Conservation (phyloP, 2,113 vertebrate species). For the Petrocephalus microphthalmus region DNA sequence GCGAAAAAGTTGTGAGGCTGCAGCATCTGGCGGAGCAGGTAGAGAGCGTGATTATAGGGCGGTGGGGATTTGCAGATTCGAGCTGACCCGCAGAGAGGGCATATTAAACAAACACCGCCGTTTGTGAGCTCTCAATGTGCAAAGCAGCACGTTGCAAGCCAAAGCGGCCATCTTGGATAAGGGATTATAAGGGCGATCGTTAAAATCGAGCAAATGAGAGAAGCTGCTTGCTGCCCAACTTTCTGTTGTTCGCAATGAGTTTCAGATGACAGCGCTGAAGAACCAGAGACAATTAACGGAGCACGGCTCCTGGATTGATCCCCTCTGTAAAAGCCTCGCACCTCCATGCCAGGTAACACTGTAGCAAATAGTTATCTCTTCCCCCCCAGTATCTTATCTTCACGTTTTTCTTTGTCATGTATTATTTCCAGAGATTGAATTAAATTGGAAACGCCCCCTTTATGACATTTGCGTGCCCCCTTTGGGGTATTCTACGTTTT, state of each 20-base stretch:
- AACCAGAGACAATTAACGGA: slow-evolving; percentile 64
- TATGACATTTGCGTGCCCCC: neutral
- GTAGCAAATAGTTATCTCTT: neutral
- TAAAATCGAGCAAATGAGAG: slow-evolving; percentile 78
- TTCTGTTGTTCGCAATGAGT: slow-evolving; percentile 80
- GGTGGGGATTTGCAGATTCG: slow-evolving; percentile 76
- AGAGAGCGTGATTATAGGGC: too few species aligned
- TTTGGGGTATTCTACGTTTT: neutral
- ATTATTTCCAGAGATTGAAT: neutral
- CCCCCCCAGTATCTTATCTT: neutral
- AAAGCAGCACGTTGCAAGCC: slow-evolving; percentile 70
- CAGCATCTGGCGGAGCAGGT: slow-evolving; percentile 82
- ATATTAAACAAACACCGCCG: slow-evolving; percentile 72
- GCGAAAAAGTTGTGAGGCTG: slow-evolving; percentile 77
- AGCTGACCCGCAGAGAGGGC: slow-evolving; percentile 72
- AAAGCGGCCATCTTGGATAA: slow-evolving; percentile 72
- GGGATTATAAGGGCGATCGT: slow-evolving; percentile 82
- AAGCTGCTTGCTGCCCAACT: slow-evolving; percentile 84
- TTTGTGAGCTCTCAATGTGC: slow-evolving; percentile 69
- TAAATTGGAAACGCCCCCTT: neutral
- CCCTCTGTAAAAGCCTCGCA: slow-evolving; percentile 51
- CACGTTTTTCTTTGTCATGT: neutral
- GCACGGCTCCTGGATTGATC: neutral
- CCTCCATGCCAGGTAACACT: slow-evolving; percentile 73
- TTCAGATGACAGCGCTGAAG: slow-evolving; percentile 86